Evolutionary conservation across 2,113 vertebrate genomes (phyloP), one percentile per base, ranked within the genome.

Genomic region (Rostratula benghalensis): DNA sequence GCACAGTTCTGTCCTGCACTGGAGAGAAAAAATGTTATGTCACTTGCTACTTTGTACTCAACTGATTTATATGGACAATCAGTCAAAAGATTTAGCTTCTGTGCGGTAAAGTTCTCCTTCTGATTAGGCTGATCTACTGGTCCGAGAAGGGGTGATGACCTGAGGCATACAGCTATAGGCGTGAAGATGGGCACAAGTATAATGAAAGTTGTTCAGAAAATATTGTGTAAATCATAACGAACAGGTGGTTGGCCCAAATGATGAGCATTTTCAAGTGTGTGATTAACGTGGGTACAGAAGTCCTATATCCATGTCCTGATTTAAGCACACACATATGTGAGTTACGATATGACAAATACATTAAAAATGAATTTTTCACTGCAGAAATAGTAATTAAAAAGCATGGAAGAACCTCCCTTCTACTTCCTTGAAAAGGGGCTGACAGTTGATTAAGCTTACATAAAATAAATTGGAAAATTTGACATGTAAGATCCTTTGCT

Each of bases 21-120:
- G 84, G 80, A 83, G 92, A 79, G 64, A 83, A 94, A 95, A 95
- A 96, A 91, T 77, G 43, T 68, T 89, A 91, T 94, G 56, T 95
- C 61, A 59, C 76, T 95, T 91, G 60, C 31, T 83, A 92, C 88
- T 69, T 86, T 92, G 53, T 87, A 89, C 61, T 92, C 75, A 83
- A 46, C 77, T 76, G 92, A 96, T 95, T 86, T 86, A 95, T 96
- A 94, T 93, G 78, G 78, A 75, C 24, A 70, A 43, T 89, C 75
- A 93, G 71, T 79, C 77, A 93, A 93, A 94, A 95, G 87, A 90
- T 89, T 85, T 84, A 39, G 31, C 63, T 92, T 94, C 79, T 93
- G 54, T 88, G 64, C 92, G 78, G 59, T 63, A 63, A 89, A 86
- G 61, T 70, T 93, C 67, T 59, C 80, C 86, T 85, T 85, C 56